Evolutionary conservation across 2,113 vertebrate genomes (phyloP).

Genomic region (Eubucco bourcierii): DNA sequence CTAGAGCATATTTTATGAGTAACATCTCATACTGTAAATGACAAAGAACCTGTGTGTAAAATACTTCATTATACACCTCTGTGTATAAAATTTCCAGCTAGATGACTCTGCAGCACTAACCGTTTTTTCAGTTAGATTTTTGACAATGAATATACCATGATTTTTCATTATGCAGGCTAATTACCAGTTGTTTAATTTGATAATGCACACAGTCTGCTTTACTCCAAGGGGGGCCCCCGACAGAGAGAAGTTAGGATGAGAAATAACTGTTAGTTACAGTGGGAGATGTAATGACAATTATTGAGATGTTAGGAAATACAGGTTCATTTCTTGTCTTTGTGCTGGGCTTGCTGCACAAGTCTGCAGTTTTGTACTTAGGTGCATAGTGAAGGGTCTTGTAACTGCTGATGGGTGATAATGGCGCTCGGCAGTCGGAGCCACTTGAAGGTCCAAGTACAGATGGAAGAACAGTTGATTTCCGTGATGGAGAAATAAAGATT

Average conservation of each 20-base stretch:
- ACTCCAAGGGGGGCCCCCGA: rapidly evolving
- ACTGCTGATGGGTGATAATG: neutral
- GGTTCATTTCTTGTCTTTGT: neutral
- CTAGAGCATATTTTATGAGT: neutral
- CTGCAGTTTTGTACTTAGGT: neutral
- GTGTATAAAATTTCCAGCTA: neutral
- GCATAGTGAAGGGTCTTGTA: neutral
- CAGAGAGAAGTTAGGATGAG: neutral
- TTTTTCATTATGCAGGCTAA: neutral
- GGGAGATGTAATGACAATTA: neutral
- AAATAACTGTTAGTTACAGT: neutral
- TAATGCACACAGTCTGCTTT: neutral
- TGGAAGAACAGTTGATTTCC: neutral
- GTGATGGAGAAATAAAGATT: neutral
- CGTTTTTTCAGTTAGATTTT: neutral
- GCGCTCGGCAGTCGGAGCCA: neutral
- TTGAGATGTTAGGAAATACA: neutral
- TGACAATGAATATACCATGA: neutral
- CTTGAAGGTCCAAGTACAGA: neutral
- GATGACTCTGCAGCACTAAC: neutral
- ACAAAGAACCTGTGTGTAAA: neutral
- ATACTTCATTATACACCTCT: neutral
- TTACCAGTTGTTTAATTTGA: neutral
- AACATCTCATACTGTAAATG: neutral
- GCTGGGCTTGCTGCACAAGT: neutral